Evolutionary conservation across 2,888 invertebrate species (phyloP), one percentile per base, ranked within the genome.

Genomic region (Empis livida): DNA sequence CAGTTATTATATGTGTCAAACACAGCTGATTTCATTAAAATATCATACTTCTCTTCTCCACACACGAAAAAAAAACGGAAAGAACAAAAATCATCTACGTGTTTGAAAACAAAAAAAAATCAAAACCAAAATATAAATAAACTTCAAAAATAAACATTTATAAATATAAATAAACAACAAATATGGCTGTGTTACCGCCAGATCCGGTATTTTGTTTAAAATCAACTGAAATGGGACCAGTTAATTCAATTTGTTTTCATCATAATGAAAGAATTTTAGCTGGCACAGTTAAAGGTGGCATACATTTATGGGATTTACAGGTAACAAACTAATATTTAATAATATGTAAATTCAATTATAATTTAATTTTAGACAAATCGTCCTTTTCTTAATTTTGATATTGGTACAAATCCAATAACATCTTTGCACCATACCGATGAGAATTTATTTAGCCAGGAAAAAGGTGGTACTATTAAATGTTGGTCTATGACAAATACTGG

Each of bases 261-360:
- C 75, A 76, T 53, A 73, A 76, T 54, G 77, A 79, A 61, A 73
- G 76, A 61, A 71, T 88, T 59, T 75, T 84, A 61, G 83, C 82
- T 58, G 85, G 85, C 50, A 81, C 83, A 31, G 77, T 80, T 62
- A 79, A 77, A 63, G 88, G 88, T 56, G 77, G 73, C 59, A 77
- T 87, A 56, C 80, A 82, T 67, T 76, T 84, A 62, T 88, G 84
- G 83, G 82, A 87, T 71, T 73, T 88, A 64, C 79, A 82, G 74
- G 86, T 86, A 71, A 63, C 59, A 11, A 32, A 10, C 15, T 35
- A 20, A 20, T 13, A 17, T 27, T 15, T 15, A 5, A 41, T 13
- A 35, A 8, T 20, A 44, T 38, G 31, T 15, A 5, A 13, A 11
- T 46, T 15, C 13, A 40, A 16, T 23, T 14, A 42, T 15, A 39